Evolutionary conservation across 2,888 invertebrate genomes (phyloP).

Genomic region (Cantharis rustica): DNA sequence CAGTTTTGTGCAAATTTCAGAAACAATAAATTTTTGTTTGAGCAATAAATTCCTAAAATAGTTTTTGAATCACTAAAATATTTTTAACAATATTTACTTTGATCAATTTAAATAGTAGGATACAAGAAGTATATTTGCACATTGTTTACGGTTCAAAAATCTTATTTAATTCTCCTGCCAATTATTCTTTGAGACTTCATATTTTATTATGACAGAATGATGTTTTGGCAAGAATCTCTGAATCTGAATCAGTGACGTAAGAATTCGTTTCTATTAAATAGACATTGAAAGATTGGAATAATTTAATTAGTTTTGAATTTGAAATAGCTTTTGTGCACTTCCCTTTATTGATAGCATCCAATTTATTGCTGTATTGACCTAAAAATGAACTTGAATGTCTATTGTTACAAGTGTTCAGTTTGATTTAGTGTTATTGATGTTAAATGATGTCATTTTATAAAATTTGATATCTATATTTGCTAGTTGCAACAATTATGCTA

Average conservation of each 20-base stretch:
- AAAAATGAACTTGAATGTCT: background rate
- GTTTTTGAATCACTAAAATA: conserved; percentile 5
- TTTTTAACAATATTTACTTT: background rate
- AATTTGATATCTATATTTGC: conserved; percentile 13
- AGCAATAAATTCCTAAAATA: background rate
- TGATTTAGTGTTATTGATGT: conserved; percentile 13
- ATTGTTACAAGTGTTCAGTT: conserved; percentile 2
- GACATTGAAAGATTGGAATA: background rate
- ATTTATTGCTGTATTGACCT: conserved; percentile 9
- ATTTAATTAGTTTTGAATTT: background rate
- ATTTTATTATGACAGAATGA: background rate
- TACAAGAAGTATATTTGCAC: background rate
- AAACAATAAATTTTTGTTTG: no score
- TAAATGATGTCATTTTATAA: conserved; percentile 16
- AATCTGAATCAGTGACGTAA: background rate
- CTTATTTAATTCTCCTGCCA: conserved; percentile 16
- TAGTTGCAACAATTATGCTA: background rate
- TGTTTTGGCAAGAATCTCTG: background rate
- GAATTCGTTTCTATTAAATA: background rate
- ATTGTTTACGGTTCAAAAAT: conserved; percentile 19
- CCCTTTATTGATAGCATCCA: conserved; percentile 4
- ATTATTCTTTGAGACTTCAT: conserved; percentile 7
- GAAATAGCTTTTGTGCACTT: conserved; percentile 2
- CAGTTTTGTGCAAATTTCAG: background rate
- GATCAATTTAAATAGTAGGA: background rate